Percentiles rank a stretch among this genome's conserved stretches.
These are phyloP conservation scores for Paramormyrops hopkinsi DNA, from an alignment of 2,797 vertebrate species.

Conservation along the genomic window DNA sequence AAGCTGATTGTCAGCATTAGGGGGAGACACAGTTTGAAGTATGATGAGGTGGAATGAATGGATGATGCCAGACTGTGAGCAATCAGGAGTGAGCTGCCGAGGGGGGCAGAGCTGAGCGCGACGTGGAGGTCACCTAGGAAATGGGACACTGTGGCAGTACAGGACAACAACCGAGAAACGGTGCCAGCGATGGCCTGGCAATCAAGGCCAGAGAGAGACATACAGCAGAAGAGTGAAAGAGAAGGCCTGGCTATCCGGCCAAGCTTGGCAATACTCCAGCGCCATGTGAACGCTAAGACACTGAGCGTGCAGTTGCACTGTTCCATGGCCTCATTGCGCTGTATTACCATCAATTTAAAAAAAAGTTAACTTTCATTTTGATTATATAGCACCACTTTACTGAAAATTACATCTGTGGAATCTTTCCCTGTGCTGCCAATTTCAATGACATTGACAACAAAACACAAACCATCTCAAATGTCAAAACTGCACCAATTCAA, in stretches of 20 bases:
- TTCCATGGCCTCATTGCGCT: neutral
- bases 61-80: neutral
- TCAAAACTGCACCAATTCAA: neutral
- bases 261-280: neutral
- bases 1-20: neutral
- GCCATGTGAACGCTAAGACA: neutral
- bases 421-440: neutral
- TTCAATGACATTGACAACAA: neutral
- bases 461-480: neutral
- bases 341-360: neutral
- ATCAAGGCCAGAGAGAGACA: neutral
- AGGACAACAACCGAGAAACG: neutral
- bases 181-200: neutral
- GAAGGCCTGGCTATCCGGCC: neutral
- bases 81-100: neutral
- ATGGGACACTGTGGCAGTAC: neutral
- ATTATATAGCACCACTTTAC: neutral
- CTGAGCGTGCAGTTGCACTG: neutral
- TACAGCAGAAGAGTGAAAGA: neutral
- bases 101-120: neutral
- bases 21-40: neutral
- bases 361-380: neutral
- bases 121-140: neutral
- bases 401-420: neutral
- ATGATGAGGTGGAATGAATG: neutral